Conservation (phyloP, 1,140 invertebrate genomes). For the Teleopsis dalmanni region DNA sequence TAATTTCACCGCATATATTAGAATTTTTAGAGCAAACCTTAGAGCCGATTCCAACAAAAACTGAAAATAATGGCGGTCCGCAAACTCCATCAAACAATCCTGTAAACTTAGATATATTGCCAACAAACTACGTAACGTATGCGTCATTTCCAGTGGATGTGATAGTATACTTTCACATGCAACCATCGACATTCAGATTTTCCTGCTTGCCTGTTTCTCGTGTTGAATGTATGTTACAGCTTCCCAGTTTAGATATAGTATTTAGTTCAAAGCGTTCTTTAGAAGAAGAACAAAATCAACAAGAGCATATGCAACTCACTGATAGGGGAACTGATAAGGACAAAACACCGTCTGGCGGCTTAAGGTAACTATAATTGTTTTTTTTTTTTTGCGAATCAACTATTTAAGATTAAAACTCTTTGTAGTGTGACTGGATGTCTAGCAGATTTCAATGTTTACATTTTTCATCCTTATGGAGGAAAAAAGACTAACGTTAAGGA, state of each 20-base stretch:
- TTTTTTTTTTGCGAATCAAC: not conserved
- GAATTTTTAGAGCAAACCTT: conserved; percentile 92
- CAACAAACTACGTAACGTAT: conserved; percentile 69
- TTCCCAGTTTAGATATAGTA: conserved; percentile 90
- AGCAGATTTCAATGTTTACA: conserved; percentile 93
- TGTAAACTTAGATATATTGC: conserved; percentile 50
- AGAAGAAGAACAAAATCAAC: conserved; percentile 45
- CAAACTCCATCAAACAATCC: conserved; percentile 31
- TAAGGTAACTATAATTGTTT: conserved; percentile 11
- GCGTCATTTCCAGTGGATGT: conserved; percentile 97
- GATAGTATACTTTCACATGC: conserved; percentile 96
- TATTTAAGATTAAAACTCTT: conserved; percentile 2
- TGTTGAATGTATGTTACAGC: conserved; percentile 91
- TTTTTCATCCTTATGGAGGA: conserved; percentile 95
- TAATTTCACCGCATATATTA: conserved; percentile 88
- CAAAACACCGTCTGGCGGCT: conserved; percentile 27
- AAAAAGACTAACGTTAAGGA: conserved; percentile 77
- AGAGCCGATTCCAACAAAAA: conserved; percentile 80
- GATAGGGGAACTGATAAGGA: conserved; percentile 31
- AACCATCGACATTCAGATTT: conserved; percentile 91
- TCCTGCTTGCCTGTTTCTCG: conserved; percentile 91
- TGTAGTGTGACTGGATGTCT: conserved; percentile 89
- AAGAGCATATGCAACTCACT: not conserved
- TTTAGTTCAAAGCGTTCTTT: conserved; percentile 84
- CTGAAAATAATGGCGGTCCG: conserved; percentile 25